These are phyloP conservation scores for Anolis sagrei DNA, from an alignment of 2,113 vertebrate genomes.

Conservation along the genomic window DNA sequence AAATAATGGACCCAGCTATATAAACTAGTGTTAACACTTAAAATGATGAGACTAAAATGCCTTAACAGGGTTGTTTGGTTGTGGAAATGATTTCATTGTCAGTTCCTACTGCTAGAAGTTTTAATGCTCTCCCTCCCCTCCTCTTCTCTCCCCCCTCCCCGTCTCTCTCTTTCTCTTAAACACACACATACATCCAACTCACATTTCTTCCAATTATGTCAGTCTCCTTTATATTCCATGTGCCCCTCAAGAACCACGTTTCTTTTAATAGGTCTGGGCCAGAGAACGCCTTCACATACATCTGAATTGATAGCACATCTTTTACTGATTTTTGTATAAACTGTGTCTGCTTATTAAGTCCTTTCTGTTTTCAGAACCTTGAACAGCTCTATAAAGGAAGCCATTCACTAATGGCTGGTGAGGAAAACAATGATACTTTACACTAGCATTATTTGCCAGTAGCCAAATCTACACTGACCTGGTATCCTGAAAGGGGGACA, in stretches of 20 bases:
- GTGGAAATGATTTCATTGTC: constrained; percentile 1
- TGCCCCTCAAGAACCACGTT: constrained; percentile 14
- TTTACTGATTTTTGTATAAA: background rate
- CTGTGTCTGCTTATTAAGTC: background rate
- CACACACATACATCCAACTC: background rate
- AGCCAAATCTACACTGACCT: too few species aligned
- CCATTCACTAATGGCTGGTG: background rate
- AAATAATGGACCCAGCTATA: background rate
- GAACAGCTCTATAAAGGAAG: background rate
- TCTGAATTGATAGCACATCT: background rate
- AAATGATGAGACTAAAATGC: background rate
- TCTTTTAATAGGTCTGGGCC: constrained; percentile 13
- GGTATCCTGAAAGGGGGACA: too few species aligned
- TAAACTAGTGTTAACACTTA: background rate
- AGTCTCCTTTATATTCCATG: constrained; percentile 26
- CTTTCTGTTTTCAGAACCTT: background rate
- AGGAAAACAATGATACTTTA: background rate
- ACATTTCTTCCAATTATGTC: constrained; percentile 41
- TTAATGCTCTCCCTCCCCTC: background rate
- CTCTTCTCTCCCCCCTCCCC: too few species aligned
- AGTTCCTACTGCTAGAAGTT: constrained; percentile 8
- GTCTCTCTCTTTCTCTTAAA: too few species aligned
- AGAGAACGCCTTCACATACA: background rate
- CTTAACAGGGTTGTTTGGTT: background rate
- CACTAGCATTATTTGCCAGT: background rate